phyloP scores from a whole-genome alignment of 2,888 invertebrate species.

The Conomelus anceps region DNA sequence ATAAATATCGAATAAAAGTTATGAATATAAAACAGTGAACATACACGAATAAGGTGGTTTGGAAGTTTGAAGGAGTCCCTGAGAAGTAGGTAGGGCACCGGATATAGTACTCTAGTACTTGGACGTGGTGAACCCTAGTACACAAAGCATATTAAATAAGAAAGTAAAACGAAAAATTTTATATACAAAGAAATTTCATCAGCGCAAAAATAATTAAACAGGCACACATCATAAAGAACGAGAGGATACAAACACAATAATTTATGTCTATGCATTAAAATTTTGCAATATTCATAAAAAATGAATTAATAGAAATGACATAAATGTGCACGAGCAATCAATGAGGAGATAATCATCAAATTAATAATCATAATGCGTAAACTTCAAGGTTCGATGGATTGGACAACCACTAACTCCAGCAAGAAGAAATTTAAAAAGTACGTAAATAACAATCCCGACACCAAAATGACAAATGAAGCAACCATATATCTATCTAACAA shows the following conservation, averaged over 20 bases:
- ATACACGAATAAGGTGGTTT: neutral
- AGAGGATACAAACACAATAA: neutral
- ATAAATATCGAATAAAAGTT: neutral
- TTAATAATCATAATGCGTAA: neutral
- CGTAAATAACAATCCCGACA: neutral
- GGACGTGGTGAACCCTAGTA: neutral
- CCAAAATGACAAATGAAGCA: neutral
- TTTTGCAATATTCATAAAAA: neutral
- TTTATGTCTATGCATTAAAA: neutral
- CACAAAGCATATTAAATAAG: neutral
- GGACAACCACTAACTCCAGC: neutral
- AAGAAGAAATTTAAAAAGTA: neutral
- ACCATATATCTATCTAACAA: neutral
- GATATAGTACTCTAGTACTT: neutral
- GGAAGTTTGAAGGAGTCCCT: neutral
- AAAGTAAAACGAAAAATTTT: neutral
- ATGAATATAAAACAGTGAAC: neutral
- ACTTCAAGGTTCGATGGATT: too few relatives aligned
- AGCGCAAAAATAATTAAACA: neutral
- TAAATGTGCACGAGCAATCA: neutral
- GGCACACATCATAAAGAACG: neutral
- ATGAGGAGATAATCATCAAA: neutral
- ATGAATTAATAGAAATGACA: neutral
- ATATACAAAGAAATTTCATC: neutral
- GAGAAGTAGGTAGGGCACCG: too few relatives aligned